Percentiles rank a stretch among this genome's conserved stretches.
These are phyloP conservation scores for Chromobotia macracanthus DNA, from an alignment of 2,797 vertebrate genomes.

Conservation along the genomic window DNA sequence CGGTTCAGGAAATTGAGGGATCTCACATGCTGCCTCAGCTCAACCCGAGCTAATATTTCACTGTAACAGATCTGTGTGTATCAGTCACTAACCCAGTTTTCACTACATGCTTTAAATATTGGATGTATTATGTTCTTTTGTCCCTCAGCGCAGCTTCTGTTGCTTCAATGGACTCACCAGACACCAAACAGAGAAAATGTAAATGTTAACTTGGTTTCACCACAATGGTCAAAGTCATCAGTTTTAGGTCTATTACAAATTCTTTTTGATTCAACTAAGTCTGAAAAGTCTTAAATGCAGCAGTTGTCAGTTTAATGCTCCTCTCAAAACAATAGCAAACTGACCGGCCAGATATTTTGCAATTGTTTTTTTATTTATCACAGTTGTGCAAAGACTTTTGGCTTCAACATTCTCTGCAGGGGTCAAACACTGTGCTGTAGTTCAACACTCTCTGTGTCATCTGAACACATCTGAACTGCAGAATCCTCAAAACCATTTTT, in stretches of 20 bases:
- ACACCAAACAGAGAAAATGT: too few species aligned
- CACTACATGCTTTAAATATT: constrained; percentile 33
- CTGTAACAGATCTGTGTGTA: constrained; percentile 23
- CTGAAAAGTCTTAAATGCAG: background rate
- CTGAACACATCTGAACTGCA: constrained; percentile 8
- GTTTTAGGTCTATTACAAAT: constrained; percentile 23
- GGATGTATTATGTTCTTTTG: constrained; percentile 17
- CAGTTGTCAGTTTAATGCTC: constrained; percentile 5
- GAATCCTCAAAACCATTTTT: too few species aligned
- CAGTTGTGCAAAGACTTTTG: constrained; percentile 48
- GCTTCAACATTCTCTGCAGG: constrained; percentile 7
- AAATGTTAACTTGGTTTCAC: background rate
- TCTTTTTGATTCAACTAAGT: background rate
- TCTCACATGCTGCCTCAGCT: constrained; percentile 33
- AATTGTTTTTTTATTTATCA: constrained; percentile 54
- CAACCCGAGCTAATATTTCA: constrained; percentile 30
- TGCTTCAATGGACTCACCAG: constrained; percentile 5
- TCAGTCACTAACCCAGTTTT: constrained; percentile 42
- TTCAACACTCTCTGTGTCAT: constrained; percentile 23
- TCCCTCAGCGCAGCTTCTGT: background rate
- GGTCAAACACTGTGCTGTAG: background rate
- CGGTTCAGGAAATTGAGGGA: constrained; percentile 23
- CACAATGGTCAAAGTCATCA: background rate
- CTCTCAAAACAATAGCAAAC: constrained; percentile 43
- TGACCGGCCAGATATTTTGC: constrained; percentile 53